A percentile compares a stretch with the other conserved stretches of the same genome.
Conservation (phyloP, 2,888 invertebrate genomes). For the Andrena trimmerana region DNA sequence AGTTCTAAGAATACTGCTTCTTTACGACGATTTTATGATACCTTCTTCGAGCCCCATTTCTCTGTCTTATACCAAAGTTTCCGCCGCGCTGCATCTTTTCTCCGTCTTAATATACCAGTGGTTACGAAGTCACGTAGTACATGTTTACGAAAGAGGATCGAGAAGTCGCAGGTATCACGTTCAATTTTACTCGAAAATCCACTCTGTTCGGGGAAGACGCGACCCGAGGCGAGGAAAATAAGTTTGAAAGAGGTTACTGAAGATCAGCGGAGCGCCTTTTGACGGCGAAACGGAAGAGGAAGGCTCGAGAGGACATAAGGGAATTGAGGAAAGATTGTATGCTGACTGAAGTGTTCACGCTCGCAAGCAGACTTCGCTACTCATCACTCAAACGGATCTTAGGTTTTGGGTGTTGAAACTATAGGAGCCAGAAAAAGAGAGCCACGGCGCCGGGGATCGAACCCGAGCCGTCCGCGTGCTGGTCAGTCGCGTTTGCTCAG, state of each 20-base stretch:
- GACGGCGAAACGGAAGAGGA: too few relatives aligned
- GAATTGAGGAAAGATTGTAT: too few relatives aligned
- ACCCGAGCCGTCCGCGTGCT: too few relatives aligned
- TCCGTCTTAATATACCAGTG: conserved; percentile 32
- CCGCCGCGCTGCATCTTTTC: conserved; percentile 14
- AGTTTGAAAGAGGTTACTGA: background rate
- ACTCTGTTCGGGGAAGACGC: conserved; percentile 20
- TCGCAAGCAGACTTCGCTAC: too few relatives aligned
- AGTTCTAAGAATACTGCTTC: background rate
- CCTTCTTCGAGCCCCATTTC: background rate
- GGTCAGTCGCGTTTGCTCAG: too few relatives aligned
- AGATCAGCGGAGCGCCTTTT: too few relatives aligned
- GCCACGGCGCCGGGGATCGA: too few relatives aligned
- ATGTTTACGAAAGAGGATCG: conserved; percentile 16
- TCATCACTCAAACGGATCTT: too few relatives aligned
- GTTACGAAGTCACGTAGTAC: conserved; percentile 19
- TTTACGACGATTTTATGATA: conserved; percentile 1
- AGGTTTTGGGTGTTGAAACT: too few relatives aligned
- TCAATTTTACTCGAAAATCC: conserved; percentile 16
- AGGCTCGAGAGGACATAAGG: too few relatives aligned
- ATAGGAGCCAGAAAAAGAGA: too few relatives aligned
- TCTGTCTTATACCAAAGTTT: background rate
- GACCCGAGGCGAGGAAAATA: background rate
- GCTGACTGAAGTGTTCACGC: too few relatives aligned
- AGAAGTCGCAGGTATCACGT: background rate